Base-by-base conservation (phyloP, 2,888 invertebrate genomes). In the Holacanthella duospinosa region DNA sequence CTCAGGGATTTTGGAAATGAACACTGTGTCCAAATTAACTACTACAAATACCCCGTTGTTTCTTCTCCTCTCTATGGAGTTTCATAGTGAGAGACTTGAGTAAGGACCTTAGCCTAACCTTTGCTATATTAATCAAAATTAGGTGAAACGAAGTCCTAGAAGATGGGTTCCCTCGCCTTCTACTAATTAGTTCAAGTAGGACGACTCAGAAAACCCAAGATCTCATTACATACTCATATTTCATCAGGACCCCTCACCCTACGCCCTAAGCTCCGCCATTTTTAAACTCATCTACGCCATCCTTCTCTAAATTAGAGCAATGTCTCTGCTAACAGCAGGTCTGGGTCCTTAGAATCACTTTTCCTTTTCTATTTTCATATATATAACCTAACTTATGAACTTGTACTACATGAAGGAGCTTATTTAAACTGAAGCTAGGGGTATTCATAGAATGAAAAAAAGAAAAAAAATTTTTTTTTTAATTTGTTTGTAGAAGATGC, bases 191-290 rank as follows among this genome's bases (percentile, higher is more conserved):
- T 48, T 48, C 48, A 48, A 48, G 48, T 48, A 48, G 48, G 48
- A 48, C 12, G 48, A n/a, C n/a, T 16, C 48, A 48, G 48, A 48
- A 9, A 48, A 21, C 36, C 36, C 16, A 16, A 9, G 36, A 48
- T 48, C 48, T 48, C 48, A 48, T 48, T 48, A 48, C 48, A 48
- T 48, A 9, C 48, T 48, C 48, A 48, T 48, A 48, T 48, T 48
- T 48, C 48, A 48, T 48, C 48, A 21, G 19, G 48, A 48, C 48
- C 48, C 21, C 21, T 21, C 12, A 9, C 48, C n/a, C 48, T n/a
- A 16, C 12, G 36, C 36, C 6, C 36, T 6, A 36, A n/a, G n/a
- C n/a, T n/a, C 36, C 16, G 9, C 6, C 36, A 36, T 16, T 36
- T 36, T 12, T 16, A 36, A 16, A 6, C 6, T 6, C 36, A 6